A percentile compares a stretch with the other conserved stretches of the same genome.
These are phyloP conservation scores for Mizuhopecten yessoensis DNA, from an alignment of 1,140 invertebrate genomes.

Conservation along the genomic window DNA sequence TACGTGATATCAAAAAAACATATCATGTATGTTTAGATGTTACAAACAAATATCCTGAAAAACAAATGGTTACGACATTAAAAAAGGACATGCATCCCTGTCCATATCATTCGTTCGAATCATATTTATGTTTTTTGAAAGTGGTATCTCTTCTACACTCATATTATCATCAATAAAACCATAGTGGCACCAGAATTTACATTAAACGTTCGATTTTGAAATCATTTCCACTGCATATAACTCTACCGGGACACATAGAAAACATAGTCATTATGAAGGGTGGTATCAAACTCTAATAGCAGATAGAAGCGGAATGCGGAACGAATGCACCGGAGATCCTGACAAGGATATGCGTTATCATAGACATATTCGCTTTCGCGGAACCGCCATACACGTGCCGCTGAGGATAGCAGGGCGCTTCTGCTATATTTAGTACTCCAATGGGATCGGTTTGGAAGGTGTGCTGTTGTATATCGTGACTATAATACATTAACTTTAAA, in stretches of 20 bases:
- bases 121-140: neutral
- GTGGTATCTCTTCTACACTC: neutral
- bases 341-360: neutral
- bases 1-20: neutral
- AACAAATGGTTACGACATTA: neutral
- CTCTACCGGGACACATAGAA: neutral
- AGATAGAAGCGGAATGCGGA: conserved; percentile 36
- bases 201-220: conserved; percentile 3
- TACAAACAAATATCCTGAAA: neutral
- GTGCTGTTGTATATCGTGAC: neutral
- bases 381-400: neutral
- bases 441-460: neutral
- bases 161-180: neutral
- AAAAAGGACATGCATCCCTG: neutral
- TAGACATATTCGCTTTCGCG: conserved; percentile 1
- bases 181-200: conserved; percentile 11
- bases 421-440: neutral
- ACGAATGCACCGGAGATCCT: neutral
- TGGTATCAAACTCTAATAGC: neutral
- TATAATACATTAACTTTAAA: neutral
- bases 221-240: neutral
- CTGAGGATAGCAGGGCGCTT: neutral
- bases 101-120: neutral
- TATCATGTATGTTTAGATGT: neutral
- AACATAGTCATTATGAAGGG: neutral